Evolutionary conservation across 2,113 vertebrate genomes (phyloP).

Genomic region (Myocastor coypus): DNA sequence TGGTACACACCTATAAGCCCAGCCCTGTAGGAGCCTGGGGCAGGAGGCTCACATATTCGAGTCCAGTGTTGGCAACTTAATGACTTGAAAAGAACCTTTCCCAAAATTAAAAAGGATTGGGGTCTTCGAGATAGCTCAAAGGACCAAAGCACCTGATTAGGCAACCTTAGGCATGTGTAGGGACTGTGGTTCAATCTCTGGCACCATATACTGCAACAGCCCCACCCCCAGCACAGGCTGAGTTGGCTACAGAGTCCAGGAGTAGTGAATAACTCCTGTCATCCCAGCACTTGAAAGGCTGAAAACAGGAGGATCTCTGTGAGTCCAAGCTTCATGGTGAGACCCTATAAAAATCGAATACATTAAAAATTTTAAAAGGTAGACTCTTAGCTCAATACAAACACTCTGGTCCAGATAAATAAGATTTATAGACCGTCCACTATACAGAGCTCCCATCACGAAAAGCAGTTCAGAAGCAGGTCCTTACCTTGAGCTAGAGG

Average conservation of each 20-base stretch:
- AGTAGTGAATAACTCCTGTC: too few relatives aligned
- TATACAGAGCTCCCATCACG: fast-evolving
- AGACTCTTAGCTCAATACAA: not conserved
- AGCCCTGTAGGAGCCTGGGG: not conserved
- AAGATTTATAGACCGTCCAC: not conserved
- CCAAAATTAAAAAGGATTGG: not conserved
- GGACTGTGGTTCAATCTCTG: too few relatives aligned
- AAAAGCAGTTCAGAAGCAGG: not conserved
- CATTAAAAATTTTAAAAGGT: not conserved
- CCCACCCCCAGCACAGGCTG: too few relatives aligned
- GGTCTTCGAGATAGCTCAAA: too few relatives aligned
- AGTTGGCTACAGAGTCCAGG: too few relatives aligned
- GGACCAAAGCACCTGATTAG: too few relatives aligned
- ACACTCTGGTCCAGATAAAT: not conserved
- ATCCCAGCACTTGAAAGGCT: too few relatives aligned
- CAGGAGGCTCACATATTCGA: not conserved
- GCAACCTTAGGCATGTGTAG: too few relatives aligned
- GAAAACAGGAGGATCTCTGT: too few relatives aligned
- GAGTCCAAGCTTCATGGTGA: too few relatives aligned
- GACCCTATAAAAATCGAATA: too few relatives aligned
- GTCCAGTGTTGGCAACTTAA: not conserved
- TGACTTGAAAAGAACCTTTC: not conserved
- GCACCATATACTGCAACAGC: too few relatives aligned
- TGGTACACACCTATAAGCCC: not conserved
- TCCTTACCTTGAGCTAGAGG: fast-evolving